Evolutionary conservation across 2,888 invertebrate species (phyloP), one percentile per base, ranked within the genome.

Genomic region (Pseudococcus viburni): DNA sequence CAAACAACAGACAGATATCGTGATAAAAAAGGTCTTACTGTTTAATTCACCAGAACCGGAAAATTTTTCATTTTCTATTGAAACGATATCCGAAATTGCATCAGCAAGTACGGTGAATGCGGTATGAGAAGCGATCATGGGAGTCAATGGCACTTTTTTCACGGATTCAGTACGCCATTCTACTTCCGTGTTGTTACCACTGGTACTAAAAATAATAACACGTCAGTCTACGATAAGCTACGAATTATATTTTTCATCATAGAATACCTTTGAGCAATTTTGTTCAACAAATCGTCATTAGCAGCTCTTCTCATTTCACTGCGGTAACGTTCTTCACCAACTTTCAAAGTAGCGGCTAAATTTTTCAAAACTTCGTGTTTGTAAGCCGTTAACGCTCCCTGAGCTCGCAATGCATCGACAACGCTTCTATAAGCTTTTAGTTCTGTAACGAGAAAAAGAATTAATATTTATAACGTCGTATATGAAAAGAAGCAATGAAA

Each of bases 281-380:
- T 80, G 26, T 55, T 88, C n/a, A 88, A 48, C 11, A 68, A 48
- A 46, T 88, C 59, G 68, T 88, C 84, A 68, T 88, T 88, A 9
- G 80, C 88, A 11, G 88, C 88, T 68, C 88, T 84, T 84, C 88
- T 51, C 15, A 88, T 88, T 88, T 88, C 88, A 84, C 84, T 88
- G 11, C 88, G 84, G 59, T 64, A 68, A 48, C 84, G 84, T 46
- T 88, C 64, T 22, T 88, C 88, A 1, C 68, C 46, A 64, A 88
- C 51, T 68, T 84, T 84, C 33, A 88, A 83, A 0, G 84, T 39
- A 9, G 46, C 46, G 26, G 88, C 88, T 26, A 88, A 17, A 88
- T 48, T 84, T 68, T 84, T 88, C 15, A 88, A 46, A 11, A 73
- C 73, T 84, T 84, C 68, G 26, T 68, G 22, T 84, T 84, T 84